Base-by-base conservation (phyloP, 2,113 vertebrate genomes). In the Meles meles region DNA sequence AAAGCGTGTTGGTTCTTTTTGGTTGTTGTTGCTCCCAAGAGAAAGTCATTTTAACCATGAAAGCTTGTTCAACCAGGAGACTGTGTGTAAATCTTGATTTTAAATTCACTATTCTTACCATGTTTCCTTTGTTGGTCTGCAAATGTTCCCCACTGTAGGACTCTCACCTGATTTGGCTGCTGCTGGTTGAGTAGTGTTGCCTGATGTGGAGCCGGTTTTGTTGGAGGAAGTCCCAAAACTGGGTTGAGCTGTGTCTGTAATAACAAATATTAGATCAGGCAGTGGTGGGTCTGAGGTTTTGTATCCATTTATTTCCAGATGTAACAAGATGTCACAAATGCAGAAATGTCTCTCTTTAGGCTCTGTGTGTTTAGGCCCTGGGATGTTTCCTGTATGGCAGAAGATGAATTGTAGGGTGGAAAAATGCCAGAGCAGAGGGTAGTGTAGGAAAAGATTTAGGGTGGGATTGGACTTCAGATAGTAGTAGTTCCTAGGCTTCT, bases 121-220 rank as follows among this genome's bases (percentile, higher is more conserved):
- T 5, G 4, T 74, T 84, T 72, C 2, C 65, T 69, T 61, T 93
- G 29, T 37, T 72, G 20, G 49, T 15, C 81, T 91, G 23, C n/a
- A 69, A 17, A 17, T 49, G 17, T 25, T 74, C 8, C 34, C 3
- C 49, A 0, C 0, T 87, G 25, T 21, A 63, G 37, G 31, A 47
- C n/a, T 11, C 85, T 96, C 89, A 98, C 79, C 82, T 96, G 97
- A 91, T 80, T 97, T 89, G 97, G 49, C 49, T 85, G 93, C 72
- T 97, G 97, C 63, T 88, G 95, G 12, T 74, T 81, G 10, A 82
- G 69, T 6, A 55, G 20, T 31, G 47, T 85, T 72, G 31, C 77
- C 55, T 96, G 96, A 31, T 97, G 88, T 29, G 96, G 92, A 98
- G 97, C 82, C 23, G 93, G 76, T 34, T 97, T 96, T 39, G 93